phyloP scores from a whole-genome alignment of 2,888 invertebrate species.

The Troides aeacus region DNA sequence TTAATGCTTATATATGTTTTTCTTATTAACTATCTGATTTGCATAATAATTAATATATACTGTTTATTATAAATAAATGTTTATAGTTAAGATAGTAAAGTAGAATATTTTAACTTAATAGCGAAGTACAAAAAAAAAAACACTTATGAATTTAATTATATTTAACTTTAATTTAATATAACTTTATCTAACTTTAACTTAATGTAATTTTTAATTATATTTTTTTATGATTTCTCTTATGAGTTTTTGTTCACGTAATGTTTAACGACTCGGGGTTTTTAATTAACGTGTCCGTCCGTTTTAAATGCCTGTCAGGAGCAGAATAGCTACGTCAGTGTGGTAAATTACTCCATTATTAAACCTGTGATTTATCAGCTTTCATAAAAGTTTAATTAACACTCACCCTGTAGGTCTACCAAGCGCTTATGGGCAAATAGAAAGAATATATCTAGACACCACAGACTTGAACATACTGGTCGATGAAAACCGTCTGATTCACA shows the following conservation, averaged over 20 bases:
- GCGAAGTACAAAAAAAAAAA: no score
- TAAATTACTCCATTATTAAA: conserved; percentile 12
- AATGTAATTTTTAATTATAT: background rate
- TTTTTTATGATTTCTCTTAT: background rate
- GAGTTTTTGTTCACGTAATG: conserved; percentile 2
- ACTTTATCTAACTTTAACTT: no score
- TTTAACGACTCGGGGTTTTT: conserved; percentile 1
- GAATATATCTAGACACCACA: conserved; percentile 76
- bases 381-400: conserved; percentile 12
- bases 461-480: conserved; percentile 81
- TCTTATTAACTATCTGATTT: no score
- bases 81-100: no score
- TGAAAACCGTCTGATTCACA: conserved; percentile 73
- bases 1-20: background rate
- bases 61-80: no score
- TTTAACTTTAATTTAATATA: no score
- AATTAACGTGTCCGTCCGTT: conserved; percentile 16
- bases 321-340: background rate
- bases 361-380: conserved; percentile 5
- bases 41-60: no score
- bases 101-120: no score
- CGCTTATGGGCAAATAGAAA: conserved; percentile 62
- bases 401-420: conserved; percentile 62
- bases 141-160: no score
- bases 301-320: conserved; percentile 12